Evolutionary conservation across 2,797 vertebrate genomes (phyloP).

Genomic region (Remorina albescens): DNA sequence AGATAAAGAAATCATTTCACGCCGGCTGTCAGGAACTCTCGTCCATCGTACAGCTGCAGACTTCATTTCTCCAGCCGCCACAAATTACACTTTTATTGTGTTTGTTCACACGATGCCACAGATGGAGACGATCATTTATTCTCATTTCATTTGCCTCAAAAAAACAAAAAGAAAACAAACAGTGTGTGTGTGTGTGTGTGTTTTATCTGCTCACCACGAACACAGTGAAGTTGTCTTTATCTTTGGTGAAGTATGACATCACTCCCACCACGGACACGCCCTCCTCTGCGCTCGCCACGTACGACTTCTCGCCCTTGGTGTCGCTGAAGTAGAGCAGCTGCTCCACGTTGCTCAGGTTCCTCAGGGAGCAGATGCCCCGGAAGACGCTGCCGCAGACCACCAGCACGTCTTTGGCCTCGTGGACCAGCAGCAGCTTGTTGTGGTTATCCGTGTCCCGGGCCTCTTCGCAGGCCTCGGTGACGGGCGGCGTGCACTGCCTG

Average conservation of each 20-base stretch:
- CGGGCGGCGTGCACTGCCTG: conserved; percentile 91
- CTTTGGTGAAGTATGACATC: conserved; percentile 82
- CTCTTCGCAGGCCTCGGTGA: conserved; percentile 86
- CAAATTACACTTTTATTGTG: conserved; percentile 25
- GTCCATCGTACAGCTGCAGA: conserved; percentile 15
- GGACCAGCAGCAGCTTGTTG: conserved; percentile 94
- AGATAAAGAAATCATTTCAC: conserved; percentile 18
- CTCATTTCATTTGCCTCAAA: conserved; percentile 1
- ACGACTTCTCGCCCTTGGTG: conserved; percentile 93
- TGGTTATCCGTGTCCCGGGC: conserved; percentile 85
- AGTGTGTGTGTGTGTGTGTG: neutral
- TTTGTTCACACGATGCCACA: conserved; percentile 23
- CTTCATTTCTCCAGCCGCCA: conserved; percentile 17
- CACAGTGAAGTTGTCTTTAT: conserved; percentile 66
- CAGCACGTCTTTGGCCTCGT: conserved; percentile 75
- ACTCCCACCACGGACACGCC: conserved; percentile 91
- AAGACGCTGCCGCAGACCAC: conserved; percentile 94
- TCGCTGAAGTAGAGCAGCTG: conserved; percentile 88
- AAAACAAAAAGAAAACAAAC: neutral
- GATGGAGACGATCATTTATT: conserved; percentile 25
- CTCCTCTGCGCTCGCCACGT: conserved; percentile 93
- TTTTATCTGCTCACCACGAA: conserved; percentile 86
- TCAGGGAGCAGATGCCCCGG: conserved; percentile 93
- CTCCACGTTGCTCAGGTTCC: conserved; percentile 86
- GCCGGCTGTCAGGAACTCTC: conserved; percentile 10